A percentile compares a stretch with the other conserved stretches of the same genome.
phyloP scores from a whole-genome alignment of 2,113 vertebrate species.

The Ctenomys sociabilis region DNA sequence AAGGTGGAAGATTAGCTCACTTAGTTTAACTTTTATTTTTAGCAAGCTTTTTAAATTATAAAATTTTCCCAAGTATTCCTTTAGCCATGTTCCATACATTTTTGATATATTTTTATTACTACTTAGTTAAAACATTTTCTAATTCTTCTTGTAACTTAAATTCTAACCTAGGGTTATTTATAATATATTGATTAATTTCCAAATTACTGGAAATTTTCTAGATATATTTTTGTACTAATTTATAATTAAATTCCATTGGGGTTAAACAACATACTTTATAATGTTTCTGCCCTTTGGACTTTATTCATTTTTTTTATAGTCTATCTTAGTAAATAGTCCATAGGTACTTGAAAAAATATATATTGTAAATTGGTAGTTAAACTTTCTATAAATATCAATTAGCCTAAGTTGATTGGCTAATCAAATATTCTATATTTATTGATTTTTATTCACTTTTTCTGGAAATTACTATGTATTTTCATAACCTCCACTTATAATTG shows the following conservation, averaged over 20 bases:
- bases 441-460: neutral
- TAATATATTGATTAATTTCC: neutral
- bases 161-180: neutral
- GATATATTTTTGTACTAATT: neutral
- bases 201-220: neutral
- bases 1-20: neutral
- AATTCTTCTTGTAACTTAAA: neutral
- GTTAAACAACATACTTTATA: neutral
- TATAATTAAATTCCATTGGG: neutral
- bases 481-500: neutral
- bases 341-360: neutral
- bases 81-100: neutral
- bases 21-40: neutral
- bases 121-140: neutral
- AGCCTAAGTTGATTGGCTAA: neutral
- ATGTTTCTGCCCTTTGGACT: neutral
- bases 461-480: neutral
- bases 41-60: neutral
- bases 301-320: neutral
- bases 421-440: neutral
- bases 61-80: neutral
- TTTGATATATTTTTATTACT: neutral
- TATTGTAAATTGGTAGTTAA: neutral
- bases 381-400: neutral
- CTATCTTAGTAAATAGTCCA: neutral